Percentiles rank a stretch among this genome's conserved stretches.
Evolutionary conservation across 2,888 invertebrate genomes (phyloP).

Genomic region (Drosophila percnosoma): DNA sequence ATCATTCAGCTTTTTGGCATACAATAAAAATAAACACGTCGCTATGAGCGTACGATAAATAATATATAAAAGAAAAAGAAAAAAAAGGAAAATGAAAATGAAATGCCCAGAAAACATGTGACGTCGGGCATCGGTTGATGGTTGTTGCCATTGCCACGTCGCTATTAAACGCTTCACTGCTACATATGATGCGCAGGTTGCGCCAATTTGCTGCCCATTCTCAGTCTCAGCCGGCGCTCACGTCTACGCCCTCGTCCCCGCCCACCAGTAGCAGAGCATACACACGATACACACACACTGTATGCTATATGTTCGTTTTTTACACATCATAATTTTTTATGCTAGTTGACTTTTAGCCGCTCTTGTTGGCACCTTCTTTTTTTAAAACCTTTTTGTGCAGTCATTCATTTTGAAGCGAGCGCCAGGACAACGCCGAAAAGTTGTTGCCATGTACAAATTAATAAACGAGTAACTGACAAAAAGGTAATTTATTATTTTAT

Average conservation of each 20-base stretch:
- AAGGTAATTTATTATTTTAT: conserved; percentile 83
- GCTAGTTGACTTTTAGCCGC: conserved; percentile 77
- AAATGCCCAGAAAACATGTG: conserved; percentile 60
- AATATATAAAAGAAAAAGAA: conserved; percentile 23
- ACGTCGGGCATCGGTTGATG: conserved; percentile 54
- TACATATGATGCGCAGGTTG: conserved; percentile 67
- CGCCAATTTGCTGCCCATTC: conserved; percentile 64
- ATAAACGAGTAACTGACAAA: conserved; percentile 81
- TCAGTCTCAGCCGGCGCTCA: conserved; percentile 16
- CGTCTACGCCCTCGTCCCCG: background rate
- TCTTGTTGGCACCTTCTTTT: conserved; percentile 56
- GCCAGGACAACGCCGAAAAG: conserved; percentile 66
- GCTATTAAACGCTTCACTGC: conserved; percentile 70
- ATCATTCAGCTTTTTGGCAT: conserved; percentile 74
- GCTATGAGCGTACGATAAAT: conserved; percentile 20
- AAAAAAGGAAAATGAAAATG: conserved; percentile 18
- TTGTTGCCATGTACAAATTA: conserved; percentile 81
- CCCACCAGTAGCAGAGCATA: conserved; percentile 10
- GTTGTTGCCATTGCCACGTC: conserved; percentile 54
- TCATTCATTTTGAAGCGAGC: conserved; percentile 62
- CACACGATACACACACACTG: conserved; percentile 9
- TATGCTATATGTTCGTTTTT: conserved; percentile 63
- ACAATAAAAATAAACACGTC: conserved; percentile 57
- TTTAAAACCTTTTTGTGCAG: conserved; percentile 53
- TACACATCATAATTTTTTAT: conserved; percentile 80